Percentiles rank a stretch among this genome's conserved stretches.
These are phyloP conservation scores for Aix galericulata DNA, from an alignment of 2,113 vertebrate genomes.

Conservation along the genomic window DNA sequence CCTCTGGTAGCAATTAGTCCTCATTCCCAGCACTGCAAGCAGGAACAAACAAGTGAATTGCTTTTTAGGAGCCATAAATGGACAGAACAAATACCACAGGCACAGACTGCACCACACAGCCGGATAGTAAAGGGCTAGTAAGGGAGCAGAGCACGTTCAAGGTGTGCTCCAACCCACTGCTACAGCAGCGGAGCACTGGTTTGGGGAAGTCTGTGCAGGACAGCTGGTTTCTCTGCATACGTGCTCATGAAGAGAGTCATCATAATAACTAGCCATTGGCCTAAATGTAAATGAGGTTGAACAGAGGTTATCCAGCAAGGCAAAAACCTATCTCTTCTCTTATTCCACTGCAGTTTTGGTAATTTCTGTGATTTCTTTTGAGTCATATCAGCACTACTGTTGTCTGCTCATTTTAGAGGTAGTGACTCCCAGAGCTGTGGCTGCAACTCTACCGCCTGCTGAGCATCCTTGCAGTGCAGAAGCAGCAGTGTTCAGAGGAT, in stretches of 20 bases:
- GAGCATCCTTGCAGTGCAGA: neutral
- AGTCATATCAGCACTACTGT: too few species aligned
- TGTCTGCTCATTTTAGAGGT: neutral
- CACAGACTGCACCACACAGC: accelerated
- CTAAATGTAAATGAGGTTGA: neutral
- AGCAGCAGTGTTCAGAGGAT: neutral
- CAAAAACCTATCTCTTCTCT: neutral
- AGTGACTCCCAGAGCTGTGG: neutral
- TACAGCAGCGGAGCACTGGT: neutral
- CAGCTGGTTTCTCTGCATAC: neutral
- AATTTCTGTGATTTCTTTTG: neutral
- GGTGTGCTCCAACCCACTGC: neutral
- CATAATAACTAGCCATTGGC: neutral
- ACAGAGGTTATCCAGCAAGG: neutral
- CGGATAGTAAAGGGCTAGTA: neutral
- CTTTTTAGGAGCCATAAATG: neutral
- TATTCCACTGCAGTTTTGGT: neutral
- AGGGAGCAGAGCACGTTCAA: neutral
- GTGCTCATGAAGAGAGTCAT: neutral
- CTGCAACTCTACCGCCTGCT: neutral
- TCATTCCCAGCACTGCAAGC: neutral
- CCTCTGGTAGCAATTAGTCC: neutral
- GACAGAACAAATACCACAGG: neutral
- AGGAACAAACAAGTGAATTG: neutral
- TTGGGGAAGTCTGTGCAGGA: neutral